A percentile compares a stretch with the other conserved stretches of the same genome.
phyloP scores from a whole-genome alignment of 2,888 invertebrate species.

The Limnephilus auricula region DNA sequence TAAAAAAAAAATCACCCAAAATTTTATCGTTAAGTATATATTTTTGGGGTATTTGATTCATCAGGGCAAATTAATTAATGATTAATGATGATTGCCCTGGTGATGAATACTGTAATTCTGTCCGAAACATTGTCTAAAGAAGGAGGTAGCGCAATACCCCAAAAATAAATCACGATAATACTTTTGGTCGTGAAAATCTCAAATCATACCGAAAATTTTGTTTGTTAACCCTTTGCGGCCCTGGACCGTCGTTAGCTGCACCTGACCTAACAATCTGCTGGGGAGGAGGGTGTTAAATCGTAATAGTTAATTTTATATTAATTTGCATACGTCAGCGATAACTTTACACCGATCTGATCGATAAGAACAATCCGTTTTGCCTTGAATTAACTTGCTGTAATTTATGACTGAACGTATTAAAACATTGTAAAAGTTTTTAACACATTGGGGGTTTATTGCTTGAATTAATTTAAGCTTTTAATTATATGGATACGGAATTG shows the following conservation, averaged over 20 bases:
- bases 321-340: conserved; percentile 57
- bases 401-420: conserved; percentile 33
- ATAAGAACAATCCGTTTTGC: conserved; percentile 57
- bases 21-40: too few species aligned
- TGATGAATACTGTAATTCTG: too few species aligned
- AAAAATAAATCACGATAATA: too few species aligned
- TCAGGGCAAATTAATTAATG: too few species aligned
- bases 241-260: conserved; percentile 55
- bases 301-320: conserved; percentile 50
- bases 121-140: too few species aligned
- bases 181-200: too few species aligned
- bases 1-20: too few species aligned
- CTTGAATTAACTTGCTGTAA: conserved; percentile 50
- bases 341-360: conserved; percentile 45
- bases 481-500: background rate
- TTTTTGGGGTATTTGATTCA: too few species aligned
- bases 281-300: conserved; percentile 42
- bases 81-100: too few species aligned
- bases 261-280: conserved; percentile 52
- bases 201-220: background rate
- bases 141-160: too few species aligned
- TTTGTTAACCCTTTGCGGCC: background rate
- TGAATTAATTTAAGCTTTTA: background rate
- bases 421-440: background rate
- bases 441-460: background rate